Evolutionary conservation across 2,797 vertebrate genomes (phyloP), one percentile per base, ranked within the genome.

Genomic region (Myiothlypis coronata): DNA sequence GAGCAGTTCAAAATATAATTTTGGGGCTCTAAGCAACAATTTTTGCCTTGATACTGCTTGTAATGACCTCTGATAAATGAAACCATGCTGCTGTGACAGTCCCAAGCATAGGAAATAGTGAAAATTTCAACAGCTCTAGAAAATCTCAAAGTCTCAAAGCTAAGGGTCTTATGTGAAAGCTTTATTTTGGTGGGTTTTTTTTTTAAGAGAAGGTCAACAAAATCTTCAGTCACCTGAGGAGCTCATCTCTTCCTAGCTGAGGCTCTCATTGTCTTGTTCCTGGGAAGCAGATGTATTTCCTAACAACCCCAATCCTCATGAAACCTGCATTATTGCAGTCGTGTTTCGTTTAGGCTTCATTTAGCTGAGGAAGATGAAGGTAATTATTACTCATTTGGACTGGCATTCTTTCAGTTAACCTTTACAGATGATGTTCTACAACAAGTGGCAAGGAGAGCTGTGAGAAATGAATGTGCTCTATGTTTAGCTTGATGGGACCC

Each of bases 341-440:
- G 2, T 59, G 37, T 77, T 89, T 83, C 75, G 92, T 72, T 92
- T 69, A 57, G 80, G 32, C 77, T 67, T 77, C 74, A 34, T 83
- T 92, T 93, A 57, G 28, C 76, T 64, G 88, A 90, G 91, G 92
- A 86, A 88, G 93, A 49, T 65, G 68, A 80, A 82, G 63, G 69
- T 63, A 69, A 87, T 91, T 88, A 81, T 79, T 88, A 55, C 64
- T 93, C 87, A 86, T 93, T 94, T 91, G 85, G 46, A 4, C 61
- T 55, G 64, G 65, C 83, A 78, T 95, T 94, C 89, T 86, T 68
- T 88, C 87, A n/a, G 67, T 90, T 88, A 83, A 86, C 80, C 85
- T 94, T 90, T 88, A 26, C 61, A 83, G 76, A 44, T 61, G 72
- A 72, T 61, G 35, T 86, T 91, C 83, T 55, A 27, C 81, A 92